These are phyloP conservation scores for Eptatretus burgeri DNA, from an alignment of 2,113 vertebrate species.

Conservation along the genomic window DNA sequence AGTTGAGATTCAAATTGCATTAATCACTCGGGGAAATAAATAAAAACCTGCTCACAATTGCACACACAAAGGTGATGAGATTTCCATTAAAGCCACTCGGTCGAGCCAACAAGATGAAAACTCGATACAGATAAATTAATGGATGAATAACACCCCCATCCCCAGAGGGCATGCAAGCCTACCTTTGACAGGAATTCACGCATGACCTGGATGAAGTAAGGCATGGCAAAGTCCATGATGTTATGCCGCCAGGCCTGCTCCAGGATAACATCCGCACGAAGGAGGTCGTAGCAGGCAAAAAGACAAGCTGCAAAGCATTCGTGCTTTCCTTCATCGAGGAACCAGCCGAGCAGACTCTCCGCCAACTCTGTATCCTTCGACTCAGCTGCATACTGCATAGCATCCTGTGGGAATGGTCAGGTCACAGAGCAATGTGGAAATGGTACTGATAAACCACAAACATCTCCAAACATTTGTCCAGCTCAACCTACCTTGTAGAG, in stretches of 20 bases:
- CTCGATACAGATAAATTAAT: too few relatives aligned
- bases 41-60: too few relatives aligned
- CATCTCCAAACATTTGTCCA: too few relatives aligned
- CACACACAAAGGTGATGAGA: too few relatives aligned
- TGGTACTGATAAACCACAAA: too few relatives aligned
- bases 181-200: slow-evolving; percentile 54
- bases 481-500: slow-evolving; percentile 34
- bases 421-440: too few relatives aligned
- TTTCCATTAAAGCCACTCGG: too few relatives aligned
- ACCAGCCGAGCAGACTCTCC: slow-evolving; percentile 49
- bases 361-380: slow-evolving; percentile 40
- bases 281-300: slow-evolving; percentile 45
- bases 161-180: slow-evolving; percentile 12
- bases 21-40: too few relatives aligned
- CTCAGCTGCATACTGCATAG: slow-evolving; percentile 52
- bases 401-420: slow-evolving; percentile 21
- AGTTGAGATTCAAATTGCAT: too few relatives aligned
- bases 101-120: too few relatives aligned
- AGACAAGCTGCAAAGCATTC: slow-evolving; percentile 55
- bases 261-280: slow-evolving; percentile 44
- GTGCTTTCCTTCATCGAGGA: slow-evolving; percentile 40
- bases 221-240: slow-evolving; percentile 52
- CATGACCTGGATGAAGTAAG: slow-evolving; percentile 64
- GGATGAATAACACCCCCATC: too few relatives aligned
- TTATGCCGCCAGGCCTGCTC: slow-evolving; percentile 54